Base-by-base conservation (phyloP, 2,113 vertebrate species). In the Podarcis muralis region DNA sequence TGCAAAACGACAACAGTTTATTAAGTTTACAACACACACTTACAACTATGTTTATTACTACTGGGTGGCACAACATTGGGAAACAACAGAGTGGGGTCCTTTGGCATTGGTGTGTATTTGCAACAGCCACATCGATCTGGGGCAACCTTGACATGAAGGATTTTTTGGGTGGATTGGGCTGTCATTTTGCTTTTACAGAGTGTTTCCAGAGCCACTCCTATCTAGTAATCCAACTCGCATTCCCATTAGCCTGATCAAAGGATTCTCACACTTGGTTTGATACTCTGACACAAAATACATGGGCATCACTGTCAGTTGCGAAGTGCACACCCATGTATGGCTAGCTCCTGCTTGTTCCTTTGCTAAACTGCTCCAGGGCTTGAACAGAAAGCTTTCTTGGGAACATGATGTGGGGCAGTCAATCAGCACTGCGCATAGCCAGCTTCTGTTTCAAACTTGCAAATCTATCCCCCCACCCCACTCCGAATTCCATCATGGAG, bases 1-100 rank as follows among this genome's bases (percentile, higher is more conserved):
- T 87, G 91, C 77, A 93, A 91, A 88, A 88, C 90, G 87, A 53
- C 85, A 88, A 91, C 88, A 93, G 89, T 84, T 86, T 92, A 68
- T 88, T 40, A 59, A 79, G 88, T 85, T 71, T 53, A 84, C 7
- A 48, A 53, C 5, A 53, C 2, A 30, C 43, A 27, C 15, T 85
- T 32, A 15, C 59, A 53, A 53, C 23, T 79, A 53, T 18, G 62
- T 87, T 94, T 76, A 85, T 85, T 25, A 48, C 74, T 75, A 11
- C 75, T 77, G 40, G 75, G 43, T 40, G 74, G 16, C 7, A 27
- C 23, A 77, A 48, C 13, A 35, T 12, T n/a, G 11, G 4, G 8
- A 74, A 6, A 53, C 2, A 79, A 27, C 13, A 78, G 40, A 48
- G 13, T 48, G 48, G 23, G 40, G 48, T 53, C 9, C 11, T 53